Evolutionary conservation across 2,888 invertebrate genomes (phyloP).

Genomic region (Rhogogaster chlorosoma): DNA sequence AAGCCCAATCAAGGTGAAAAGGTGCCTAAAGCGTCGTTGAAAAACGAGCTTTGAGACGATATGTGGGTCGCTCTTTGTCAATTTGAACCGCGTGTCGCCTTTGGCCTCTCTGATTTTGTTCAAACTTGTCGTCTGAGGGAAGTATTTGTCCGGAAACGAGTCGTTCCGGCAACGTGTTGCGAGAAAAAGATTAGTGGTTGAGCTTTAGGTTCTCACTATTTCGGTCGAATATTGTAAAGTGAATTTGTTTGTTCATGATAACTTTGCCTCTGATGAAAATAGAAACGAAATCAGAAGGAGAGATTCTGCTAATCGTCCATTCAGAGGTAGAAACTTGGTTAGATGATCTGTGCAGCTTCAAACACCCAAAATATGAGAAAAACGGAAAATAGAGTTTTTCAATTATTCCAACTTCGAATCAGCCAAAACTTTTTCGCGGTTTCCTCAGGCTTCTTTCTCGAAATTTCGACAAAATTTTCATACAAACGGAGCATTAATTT

Average conservation of each 20-base stretch:
- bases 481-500: not conserved
- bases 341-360: too few species aligned
- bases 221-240: not conserved
- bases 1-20: too few species aligned
- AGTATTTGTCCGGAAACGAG: not conserved
- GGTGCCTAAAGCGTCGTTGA: too few species aligned
- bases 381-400: too few species aligned
- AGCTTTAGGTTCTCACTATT: not conserved
- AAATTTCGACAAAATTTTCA: not conserved
- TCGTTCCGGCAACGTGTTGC: not conserved
- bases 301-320: too few species aligned
- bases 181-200: not conserved
- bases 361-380: too few species aligned
- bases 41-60: not conserved
- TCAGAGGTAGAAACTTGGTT: too few species aligned
- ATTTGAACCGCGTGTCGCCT: not conserved
- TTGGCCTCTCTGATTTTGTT: not conserved
- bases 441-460: not conserved
- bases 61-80: not conserved
- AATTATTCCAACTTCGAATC: too few species aligned
- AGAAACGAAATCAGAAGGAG: too few species aligned
- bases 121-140: not conserved
- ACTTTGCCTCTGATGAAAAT: too few species aligned
- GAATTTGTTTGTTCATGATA: not conserved
- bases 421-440: too few species aligned